Evolutionary conservation across 2,888 invertebrate genomes (phyloP), one percentile per base, ranked within the genome.

Genomic region (Darwinula stevensoni): DNA sequence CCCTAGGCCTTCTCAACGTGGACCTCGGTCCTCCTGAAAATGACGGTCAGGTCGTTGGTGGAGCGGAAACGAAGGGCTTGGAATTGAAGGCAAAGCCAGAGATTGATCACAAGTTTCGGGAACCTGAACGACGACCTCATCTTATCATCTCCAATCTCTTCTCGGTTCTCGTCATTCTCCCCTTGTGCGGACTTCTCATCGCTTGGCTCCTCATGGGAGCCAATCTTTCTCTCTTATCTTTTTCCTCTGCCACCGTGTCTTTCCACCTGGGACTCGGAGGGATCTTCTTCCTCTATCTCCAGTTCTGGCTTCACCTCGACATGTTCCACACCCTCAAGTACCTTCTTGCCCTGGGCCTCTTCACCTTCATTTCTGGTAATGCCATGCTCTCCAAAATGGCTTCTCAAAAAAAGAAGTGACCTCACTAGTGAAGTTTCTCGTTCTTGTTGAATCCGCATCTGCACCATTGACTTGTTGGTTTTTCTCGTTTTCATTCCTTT

Each of bases 291-390:
- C 62, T 97, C 34, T 94, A 88, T 57, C 68, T 65, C 33, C 53
- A 73, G 44, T 84, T 97, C 58, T 97, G 91, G 88, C 54, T 84
- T 42, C 62, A 70, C 47, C 58, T 94, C 43, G 70, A 82, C 47
- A 97, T 97, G 94, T 97, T 97, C 59, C 67, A 72, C 40, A 88
- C 94, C 13, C 58, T 86, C 43, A 72, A 80, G 42, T 82, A 78
- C 57, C 61, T 97, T 43, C 57, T 74, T 40, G 67, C 75, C 36
- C 59, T 94, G 34, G 84, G 69, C 35, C 58, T 71, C 26, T 61
- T 86, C 39, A 88, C 91, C 34, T 91, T 94, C 62, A 62, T 94
- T 26, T 67, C 74, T 36, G 94, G 94, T 2, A 86, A 88, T 51
- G 67, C 76, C 40, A 61, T 94, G 48, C 62, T 97, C 42, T 69